Evolutionary conservation across 2,797 vertebrate species (phyloP).

Genomic region (Mareca penelope): DNA sequence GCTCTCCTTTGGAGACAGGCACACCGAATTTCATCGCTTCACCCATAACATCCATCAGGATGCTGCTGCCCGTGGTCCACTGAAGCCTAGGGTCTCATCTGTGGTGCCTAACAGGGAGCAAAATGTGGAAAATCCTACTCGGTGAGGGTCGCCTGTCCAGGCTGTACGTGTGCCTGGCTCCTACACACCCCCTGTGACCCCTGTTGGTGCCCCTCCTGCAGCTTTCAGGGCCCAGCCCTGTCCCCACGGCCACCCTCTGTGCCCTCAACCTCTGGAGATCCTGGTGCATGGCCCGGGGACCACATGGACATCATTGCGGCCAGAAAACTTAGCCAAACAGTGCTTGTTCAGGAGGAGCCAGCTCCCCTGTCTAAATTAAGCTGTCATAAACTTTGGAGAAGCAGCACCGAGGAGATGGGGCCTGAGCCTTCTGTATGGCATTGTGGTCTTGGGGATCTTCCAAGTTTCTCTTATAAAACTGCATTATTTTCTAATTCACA

Average conservation of each 20-base stretch:
- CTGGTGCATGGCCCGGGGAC: slow-evolving; percentile 69
- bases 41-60: not conserved
- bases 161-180: not conserved
- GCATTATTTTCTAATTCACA: not conserved
- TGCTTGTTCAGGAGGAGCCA: not conserved
- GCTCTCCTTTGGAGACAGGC: not conserved
- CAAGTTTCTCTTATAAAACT: not conserved
- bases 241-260: slow-evolving; percentile 15
- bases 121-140: not conserved
- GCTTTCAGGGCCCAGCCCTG: not conserved
- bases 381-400: not conserved
- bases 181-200: not conserved
- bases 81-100: not conserved
- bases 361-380: not conserved
- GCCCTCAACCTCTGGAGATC: slow-evolving; percentile 65
- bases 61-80: not conserved
- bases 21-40: not conserved
- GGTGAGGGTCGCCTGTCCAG: not conserved
- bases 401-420: not conserved
- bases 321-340: not conserved
- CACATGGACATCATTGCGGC: slow-evolving; percentile 71
- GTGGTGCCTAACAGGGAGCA: not conserved
- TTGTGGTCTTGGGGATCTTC: not conserved
- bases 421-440: not conserved
- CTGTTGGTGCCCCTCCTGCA: not conserved